Conservation (phyloP, 2,888 invertebrate genomes). For the Hirtodrosophila cameraria region DNA sequence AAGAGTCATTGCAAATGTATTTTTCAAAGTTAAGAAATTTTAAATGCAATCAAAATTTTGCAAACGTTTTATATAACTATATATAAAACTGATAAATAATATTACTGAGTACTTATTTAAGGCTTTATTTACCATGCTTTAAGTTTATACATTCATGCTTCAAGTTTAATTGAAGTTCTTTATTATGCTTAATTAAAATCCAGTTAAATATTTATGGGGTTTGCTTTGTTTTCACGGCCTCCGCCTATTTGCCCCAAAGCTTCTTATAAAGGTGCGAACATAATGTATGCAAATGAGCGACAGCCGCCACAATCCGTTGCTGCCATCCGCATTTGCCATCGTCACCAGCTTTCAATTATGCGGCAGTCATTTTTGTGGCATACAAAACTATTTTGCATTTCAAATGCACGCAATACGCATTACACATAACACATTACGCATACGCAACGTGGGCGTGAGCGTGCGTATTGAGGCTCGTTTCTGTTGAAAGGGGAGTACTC, state of each 20-base stretch:
- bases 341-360: slow-evolving; percentile 54
- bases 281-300: slow-evolving; percentile 67
- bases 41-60: too few species aligned
- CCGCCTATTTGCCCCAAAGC: slow-evolving; percentile 18
- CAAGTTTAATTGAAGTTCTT: background rate
- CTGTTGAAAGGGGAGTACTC: background rate
- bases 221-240: background rate
- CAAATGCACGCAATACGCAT: slow-evolving; percentile 58
- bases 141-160: background rate
- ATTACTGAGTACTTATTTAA: too few species aligned
- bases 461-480: slow-evolving; percentile 2
- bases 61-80: too few species aligned
- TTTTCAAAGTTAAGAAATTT: too few species aligned
- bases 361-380: slow-evolving; percentile 57
- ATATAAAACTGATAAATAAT: too few species aligned
- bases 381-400: slow-evolving; percentile 73
- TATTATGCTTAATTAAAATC: slow-evolving; percentile 23
- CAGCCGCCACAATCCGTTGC: slow-evolving; percentile 11
- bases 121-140: too few species aligned
- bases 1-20: too few species aligned
- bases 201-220: background rate
- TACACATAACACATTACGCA: slow-evolving; percentile 39
- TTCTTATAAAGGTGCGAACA: slow-evolving; percentile 55
- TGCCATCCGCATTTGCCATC: too few species aligned
- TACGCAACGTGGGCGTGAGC: slow-evolving; percentile 58